A percentile compares a stretch with the other conserved stretches of the same genome.
Evolutionary conservation across 2,888 invertebrate genomes (phyloP).

Genomic region (Chloroclysta siterata): DNA sequence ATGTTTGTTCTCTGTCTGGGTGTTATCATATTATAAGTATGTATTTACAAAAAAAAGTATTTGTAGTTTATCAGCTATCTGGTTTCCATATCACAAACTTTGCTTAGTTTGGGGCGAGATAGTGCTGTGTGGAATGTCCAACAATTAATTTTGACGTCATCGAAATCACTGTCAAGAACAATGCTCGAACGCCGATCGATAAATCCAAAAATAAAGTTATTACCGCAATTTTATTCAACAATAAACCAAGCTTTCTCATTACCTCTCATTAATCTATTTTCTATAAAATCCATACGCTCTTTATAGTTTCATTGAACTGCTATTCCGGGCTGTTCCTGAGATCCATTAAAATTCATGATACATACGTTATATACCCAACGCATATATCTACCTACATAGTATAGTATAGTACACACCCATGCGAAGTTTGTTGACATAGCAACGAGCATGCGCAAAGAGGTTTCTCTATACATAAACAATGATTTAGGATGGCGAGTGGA

Average conservation of each 20-base stretch:
- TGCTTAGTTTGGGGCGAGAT: no score
- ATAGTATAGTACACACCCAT: constrained; percentile 12
- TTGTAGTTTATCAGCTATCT: no score
- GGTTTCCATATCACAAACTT: no score
- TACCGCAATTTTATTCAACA: constrained; percentile 24
- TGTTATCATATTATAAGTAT: no score
- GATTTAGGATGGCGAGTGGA: constrained; percentile 56
- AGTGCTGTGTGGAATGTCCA: no score
- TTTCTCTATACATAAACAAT: constrained; percentile 75
- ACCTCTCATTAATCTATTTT: constrained; percentile 37
- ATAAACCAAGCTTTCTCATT: constrained; percentile 30
- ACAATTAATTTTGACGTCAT: background rate
- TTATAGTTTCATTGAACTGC: constrained; percentile 48
- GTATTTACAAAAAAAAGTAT: no score
- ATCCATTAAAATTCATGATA: constrained; percentile 51
- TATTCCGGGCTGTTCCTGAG: constrained; percentile 45
- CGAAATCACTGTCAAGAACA: constrained; percentile 22
- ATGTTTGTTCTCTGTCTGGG: no score
- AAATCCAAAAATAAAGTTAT: constrained; percentile 34
- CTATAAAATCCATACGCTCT: constrained; percentile 39
- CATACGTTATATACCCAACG: constrained; percentile 19
- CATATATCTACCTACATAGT: constrained; percentile 26
- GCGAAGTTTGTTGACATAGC: constrained; percentile 74
- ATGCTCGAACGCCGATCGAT: constrained; percentile 12
- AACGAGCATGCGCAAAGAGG: constrained; percentile 73